Percentiles rank a stretch among this genome's conserved stretches.
These are phyloP conservation scores for Tolypeutes matacus DNA, from an alignment of 2,797 vertebrate genomes.

Conservation along the genomic window DNA sequence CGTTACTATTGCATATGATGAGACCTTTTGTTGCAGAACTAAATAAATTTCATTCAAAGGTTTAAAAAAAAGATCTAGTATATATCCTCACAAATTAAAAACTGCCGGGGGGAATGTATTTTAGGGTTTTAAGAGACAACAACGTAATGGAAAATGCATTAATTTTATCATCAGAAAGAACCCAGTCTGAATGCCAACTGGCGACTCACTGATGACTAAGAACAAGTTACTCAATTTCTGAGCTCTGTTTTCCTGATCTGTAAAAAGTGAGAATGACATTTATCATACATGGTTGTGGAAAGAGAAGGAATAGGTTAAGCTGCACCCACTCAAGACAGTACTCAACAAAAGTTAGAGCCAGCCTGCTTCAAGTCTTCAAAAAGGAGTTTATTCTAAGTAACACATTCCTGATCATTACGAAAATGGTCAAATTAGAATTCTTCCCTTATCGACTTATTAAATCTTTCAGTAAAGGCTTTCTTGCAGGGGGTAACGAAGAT, in stretches of 20 bases:
- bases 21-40: not conserved
- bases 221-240: not conserved
- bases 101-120: not conserved
- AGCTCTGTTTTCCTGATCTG: not conserved
- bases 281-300: not conserved
- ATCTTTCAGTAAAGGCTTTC: not conserved
- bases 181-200: not conserved
- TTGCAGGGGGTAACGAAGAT: not conserved
- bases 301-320: not conserved
- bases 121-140: constrained; percentile 26
- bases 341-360: constrained; percentile 30
- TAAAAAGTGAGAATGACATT: not conserved
- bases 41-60: not conserved
- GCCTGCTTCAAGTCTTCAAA: not conserved
- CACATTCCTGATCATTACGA: not conserved
- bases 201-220: not conserved
- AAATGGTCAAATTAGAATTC: not conserved
- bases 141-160: not conserved
- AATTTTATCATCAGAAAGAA: not conserved
- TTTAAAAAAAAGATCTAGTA: not conserved
- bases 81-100: not conserved
- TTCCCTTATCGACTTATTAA: not conserved
- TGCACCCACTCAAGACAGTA: not conserved
- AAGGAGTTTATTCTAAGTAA: not conserved
- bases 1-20: not conserved